A percentile compares a stretch with the other conserved stretches of the same genome.
Evolutionary conservation across 2,113 vertebrate genomes (phyloP).

Genomic region (Myotis yumanensis): DNA sequence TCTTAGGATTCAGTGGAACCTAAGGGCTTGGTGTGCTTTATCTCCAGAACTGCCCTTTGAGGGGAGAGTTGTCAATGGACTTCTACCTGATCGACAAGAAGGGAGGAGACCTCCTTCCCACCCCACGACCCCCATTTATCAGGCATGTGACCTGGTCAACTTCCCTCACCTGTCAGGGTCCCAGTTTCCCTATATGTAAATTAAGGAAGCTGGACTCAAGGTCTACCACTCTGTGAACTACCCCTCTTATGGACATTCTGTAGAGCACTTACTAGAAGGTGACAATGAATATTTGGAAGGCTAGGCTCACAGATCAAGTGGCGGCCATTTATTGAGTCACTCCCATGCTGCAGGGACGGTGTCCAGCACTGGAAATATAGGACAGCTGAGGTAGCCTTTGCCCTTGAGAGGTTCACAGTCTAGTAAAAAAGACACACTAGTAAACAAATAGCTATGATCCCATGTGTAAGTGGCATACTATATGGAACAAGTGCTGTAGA

Average conservation of each 20-base stretch:
- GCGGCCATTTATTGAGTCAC: background rate
- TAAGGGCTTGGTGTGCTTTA: background rate
- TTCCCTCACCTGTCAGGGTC: background rate
- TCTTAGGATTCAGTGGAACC: background rate
- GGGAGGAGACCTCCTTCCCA: background rate
- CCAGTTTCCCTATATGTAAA: background rate
- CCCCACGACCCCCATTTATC: rapidly evolving
- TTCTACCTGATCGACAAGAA: background rate
- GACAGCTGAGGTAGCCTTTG: background rate
- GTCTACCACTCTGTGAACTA: no score
- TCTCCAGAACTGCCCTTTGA: background rate
- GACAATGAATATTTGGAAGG: background rate
- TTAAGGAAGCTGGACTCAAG: background rate
- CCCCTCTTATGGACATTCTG: background rate
- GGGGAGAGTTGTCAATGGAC: rapidly evolving
- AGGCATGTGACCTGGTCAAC: background rate
- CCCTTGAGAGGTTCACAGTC: background rate
- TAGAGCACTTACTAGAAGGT: background rate
- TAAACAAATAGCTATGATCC: background rate
- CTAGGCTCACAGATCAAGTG: background rate
- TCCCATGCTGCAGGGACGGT: background rate
- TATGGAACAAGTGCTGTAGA: rapidly evolving
- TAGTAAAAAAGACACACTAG: background rate
- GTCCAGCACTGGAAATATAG: background rate
- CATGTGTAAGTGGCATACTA: background rate